Percentiles rank a stretch among this genome's conserved stretches.
These are phyloP conservation scores for Ecliptopera silaceata DNA, from an alignment of 2,888 invertebrate species.

Conservation along the genomic window DNA sequence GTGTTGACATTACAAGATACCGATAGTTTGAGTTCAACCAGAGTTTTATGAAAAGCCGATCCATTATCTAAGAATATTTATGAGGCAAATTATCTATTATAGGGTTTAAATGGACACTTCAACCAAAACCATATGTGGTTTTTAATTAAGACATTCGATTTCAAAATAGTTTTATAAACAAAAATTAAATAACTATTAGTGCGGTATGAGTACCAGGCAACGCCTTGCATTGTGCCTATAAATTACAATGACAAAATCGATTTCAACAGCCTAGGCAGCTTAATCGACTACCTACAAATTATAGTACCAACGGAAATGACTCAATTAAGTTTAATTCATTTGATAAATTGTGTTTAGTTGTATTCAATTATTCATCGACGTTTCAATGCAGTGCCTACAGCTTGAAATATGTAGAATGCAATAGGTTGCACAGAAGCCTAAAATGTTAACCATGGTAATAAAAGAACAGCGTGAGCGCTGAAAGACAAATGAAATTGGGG, in stretches of 20 bases:
- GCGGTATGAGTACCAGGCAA: conserved; percentile 12
- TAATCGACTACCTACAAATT: conserved; percentile 34
- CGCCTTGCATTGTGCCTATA: conserved; percentile 18
- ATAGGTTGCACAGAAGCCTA: conserved; percentile 61
- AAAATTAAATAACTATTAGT: conserved; percentile 28
- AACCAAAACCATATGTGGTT: conserved; percentile 50
- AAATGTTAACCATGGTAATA: conserved; percentile 45
- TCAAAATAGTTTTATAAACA: conserved; percentile 35
- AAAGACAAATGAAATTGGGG: conserved; percentile 55
- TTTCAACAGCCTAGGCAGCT: conserved; percentile 26
- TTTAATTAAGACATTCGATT: conserved; percentile 46
- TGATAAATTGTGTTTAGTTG: conserved; percentile 43
- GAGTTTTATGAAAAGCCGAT: conserved; percentile 58
- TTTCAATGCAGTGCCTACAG: conserved; percentile 25
- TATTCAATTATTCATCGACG: conserved; percentile 16
- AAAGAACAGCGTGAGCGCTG: conserved; percentile 55
- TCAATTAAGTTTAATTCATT: conserved; percentile 48
- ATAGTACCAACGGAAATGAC: conserved; percentile 49
- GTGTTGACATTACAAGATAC: conserved; percentile 65
- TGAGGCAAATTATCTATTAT: conserved; percentile 57
- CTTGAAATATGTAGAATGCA: conserved; percentile 40
- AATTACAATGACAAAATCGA: conserved; percentile 30
- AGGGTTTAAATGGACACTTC: conserved; percentile 53
- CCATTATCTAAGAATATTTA: conserved; percentile 62
- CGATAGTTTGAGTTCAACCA: conserved; percentile 57